These are phyloP conservation scores for Parelbella ahira DNA, from an alignment of 2,888 invertebrate species.

Conservation along the genomic window DNA sequence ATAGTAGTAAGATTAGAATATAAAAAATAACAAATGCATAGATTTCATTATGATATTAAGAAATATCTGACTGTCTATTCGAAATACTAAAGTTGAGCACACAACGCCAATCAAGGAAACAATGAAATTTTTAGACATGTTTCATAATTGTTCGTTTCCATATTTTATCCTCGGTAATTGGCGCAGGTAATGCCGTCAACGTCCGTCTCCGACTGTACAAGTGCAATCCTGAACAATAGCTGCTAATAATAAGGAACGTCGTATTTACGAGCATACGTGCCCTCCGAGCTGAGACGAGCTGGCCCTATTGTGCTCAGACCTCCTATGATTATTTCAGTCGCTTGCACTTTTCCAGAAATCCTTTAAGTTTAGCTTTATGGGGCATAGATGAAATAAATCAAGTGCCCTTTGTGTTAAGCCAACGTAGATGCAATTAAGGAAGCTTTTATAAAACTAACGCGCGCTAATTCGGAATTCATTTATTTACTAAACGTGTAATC, in stretches of 20 bases:
- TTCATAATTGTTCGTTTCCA: slow-evolving; percentile 14
- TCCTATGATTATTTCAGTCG: slow-evolving; percentile 76
- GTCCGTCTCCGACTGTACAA: slow-evolving; percentile 57
- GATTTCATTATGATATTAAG: no score
- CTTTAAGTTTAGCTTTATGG: slow-evolving; percentile 62
- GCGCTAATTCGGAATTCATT: no score
- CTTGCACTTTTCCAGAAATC: slow-evolving; percentile 70
- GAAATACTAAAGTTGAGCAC: no score
- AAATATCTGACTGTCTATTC: no score
- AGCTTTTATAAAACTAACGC: slow-evolving; percentile 14
- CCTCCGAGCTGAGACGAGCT: slow-evolving; percentile 67
- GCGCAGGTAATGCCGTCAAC: slow-evolving; percentile 28
- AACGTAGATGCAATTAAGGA: slow-evolving; percentile 34
- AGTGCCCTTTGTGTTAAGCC: slow-evolving; percentile 49
- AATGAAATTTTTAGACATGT: slow-evolving; percentile 9
- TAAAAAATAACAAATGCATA: no score
- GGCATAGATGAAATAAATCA: slow-evolving; percentile 56
- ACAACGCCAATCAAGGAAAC: slow-evolving; percentile 1
- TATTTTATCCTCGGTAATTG: slow-evolving; percentile 26
- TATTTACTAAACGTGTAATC: no score
- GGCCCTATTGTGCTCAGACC: slow-evolving; percentile 75
- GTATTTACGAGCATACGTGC: slow-evolving; percentile 80
- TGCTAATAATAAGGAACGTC: slow-evolving; percentile 76
- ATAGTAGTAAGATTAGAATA: no score
- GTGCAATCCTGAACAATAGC: slow-evolving; percentile 70